These are phyloP conservation scores for Leiothrix lutea DNA, from an alignment of 2,113 vertebrate species.

Conservation along the genomic window DNA sequence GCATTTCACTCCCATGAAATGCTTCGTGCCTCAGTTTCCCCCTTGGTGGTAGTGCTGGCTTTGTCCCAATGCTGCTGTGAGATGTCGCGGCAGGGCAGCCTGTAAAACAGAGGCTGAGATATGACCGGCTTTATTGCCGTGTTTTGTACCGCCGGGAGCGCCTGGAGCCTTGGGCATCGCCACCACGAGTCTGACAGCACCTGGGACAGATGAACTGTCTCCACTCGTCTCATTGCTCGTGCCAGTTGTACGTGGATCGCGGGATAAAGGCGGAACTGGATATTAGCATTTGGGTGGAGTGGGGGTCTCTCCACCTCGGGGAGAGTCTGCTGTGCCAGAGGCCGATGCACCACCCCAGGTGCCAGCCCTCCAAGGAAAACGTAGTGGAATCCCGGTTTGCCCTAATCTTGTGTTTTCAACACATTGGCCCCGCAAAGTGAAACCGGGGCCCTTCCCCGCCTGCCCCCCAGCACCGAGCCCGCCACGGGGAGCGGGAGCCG, in stretches of 20 bases:
- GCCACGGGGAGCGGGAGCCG: background rate
- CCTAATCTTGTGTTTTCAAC: background rate
- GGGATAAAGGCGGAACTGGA: background rate
- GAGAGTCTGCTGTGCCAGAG: no score
- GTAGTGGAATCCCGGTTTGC: background rate
- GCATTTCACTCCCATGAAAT: background rate
- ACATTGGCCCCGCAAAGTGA: background rate
- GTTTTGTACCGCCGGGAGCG: rapidly evolving
- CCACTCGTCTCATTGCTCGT: rapidly evolving
- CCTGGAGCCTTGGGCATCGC: background rate
- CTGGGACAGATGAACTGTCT: background rate
- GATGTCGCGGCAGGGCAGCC: background rate
- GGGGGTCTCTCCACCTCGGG: background rate
- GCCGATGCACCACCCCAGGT: background rate
- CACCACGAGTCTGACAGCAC: background rate
- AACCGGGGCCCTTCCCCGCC: background rate
- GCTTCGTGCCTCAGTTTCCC: background rate
- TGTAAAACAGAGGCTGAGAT: background rate
- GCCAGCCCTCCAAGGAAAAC: background rate
- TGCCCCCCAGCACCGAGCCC: background rate
- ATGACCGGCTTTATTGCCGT: no score
- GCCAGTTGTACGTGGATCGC: background rate
- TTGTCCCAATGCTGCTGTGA: background rate
- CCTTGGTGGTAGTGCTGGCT: background rate
- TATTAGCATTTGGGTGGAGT: rapidly evolving